These are phyloP conservation scores for Brachyptera risi DNA, from an alignment of 2,888 invertebrate species.

Conservation along the genomic window DNA sequence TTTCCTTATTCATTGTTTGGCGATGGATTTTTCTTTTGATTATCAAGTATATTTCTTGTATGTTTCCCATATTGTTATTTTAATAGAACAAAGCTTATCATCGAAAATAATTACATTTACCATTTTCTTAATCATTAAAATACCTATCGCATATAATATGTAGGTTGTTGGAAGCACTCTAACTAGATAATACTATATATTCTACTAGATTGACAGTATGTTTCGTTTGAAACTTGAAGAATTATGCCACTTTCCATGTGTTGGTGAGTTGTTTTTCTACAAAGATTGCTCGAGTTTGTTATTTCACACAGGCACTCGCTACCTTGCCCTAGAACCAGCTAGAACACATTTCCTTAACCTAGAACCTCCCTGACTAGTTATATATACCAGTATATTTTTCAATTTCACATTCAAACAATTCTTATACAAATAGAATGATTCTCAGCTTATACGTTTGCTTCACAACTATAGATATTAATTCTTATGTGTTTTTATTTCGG, in stretches of 20 bases:
- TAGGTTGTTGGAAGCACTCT: slow-evolving; percentile 26
- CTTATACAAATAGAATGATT: background rate
- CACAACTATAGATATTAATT: too few relatives aligned
- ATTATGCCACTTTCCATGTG: background rate
- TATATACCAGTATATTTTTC: too few relatives aligned
- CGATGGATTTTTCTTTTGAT: slow-evolving; percentile 6
- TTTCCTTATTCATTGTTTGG: slow-evolving; percentile 22
- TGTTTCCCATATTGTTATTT: background rate
- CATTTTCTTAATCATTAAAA: slow-evolving; percentile 8
- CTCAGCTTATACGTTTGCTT: too few relatives aligned
- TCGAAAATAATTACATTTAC: background rate
- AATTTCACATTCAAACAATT: background rate
- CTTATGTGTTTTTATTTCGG: too few relatives aligned
- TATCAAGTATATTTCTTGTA: background rate
- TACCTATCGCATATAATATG: slow-evolving; percentile 17
- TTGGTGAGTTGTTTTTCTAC: background rate
- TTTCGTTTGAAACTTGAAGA: background rate
- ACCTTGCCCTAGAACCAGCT: slow-evolving; percentile 2
- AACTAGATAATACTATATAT: background rate
- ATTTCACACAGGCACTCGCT: background rate
- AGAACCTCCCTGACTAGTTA: background rate
- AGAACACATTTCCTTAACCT: background rate
- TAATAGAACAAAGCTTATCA: background rate
- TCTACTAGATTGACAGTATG: background rate
- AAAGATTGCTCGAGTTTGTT: background rate